These are phyloP conservation scores for Centrocercus urophasianus DNA, from an alignment of 2,113 vertebrate species.

Conservation along the genomic window DNA sequence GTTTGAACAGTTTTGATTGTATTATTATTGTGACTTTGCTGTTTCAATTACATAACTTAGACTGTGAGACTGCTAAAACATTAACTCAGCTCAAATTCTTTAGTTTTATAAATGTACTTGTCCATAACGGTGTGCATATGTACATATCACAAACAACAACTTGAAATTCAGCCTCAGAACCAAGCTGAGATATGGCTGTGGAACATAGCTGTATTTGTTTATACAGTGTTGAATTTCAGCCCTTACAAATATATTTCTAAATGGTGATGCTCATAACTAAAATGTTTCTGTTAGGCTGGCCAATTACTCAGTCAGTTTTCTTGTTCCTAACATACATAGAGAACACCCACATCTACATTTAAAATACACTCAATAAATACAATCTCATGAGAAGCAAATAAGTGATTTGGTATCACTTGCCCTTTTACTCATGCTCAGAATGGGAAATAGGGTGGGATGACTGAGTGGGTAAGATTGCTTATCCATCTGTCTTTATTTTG, in stretches of 20 bases:
- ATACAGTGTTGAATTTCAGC: background rate
- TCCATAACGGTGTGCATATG: background rate
- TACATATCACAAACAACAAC: background rate
- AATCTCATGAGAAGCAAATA: conserved; percentile 11
- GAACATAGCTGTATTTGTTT: conserved; percentile 13
- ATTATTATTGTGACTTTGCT: background rate
- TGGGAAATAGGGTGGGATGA: conserved; percentile 21
- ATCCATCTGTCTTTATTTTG: conserved; percentile 60
- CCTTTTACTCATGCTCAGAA: conserved; percentile 34
- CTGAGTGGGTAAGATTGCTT: conserved; percentile 28
- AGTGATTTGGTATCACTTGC: background rate
- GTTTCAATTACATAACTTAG: background rate
- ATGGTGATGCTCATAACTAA: background rate
- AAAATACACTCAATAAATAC: conserved; percentile 45
- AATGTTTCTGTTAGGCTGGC: background rate
- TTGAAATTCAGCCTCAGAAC: background rate
- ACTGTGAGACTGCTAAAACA: background rate
- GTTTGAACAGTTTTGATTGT: background rate
- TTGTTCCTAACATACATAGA: background rate
- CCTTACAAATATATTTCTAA: conserved; percentile 34
- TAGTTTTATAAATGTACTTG: background rate
- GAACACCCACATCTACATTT: conserved; percentile 15
- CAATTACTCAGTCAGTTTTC: conserved; percentile 46
- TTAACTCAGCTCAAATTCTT: background rate
- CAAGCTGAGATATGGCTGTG: conserved; percentile 48